These are phyloP conservation scores for Therioaphis trifolii DNA, from an alignment of 2,888 invertebrate genomes.

Conservation along the genomic window DNA sequence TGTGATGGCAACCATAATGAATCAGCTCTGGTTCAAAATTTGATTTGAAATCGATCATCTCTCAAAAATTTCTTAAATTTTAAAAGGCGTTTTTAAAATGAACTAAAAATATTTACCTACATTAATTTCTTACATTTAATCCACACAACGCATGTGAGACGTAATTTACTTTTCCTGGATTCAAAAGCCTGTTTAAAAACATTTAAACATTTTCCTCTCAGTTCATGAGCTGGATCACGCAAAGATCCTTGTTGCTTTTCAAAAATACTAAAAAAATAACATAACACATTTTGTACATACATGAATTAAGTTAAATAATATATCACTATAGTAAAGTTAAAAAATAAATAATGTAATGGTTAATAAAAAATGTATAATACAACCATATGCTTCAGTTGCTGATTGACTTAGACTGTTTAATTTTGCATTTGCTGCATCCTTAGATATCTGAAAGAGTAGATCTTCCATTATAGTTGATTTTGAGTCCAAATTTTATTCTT, in stretches of 20 bases:
- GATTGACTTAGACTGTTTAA: conserved; percentile 80
- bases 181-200: conserved; percentile 89
- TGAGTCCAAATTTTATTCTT: neutral
- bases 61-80: conserved; percentile 82
- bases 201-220: conserved; percentile 84
- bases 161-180: conserved; percentile 85
- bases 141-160: conserved; percentile 86
- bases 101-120: conserved; percentile 68
- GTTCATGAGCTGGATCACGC: conserved; percentile 84
- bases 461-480: conserved; percentile 79
- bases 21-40: conserved; percentile 90
- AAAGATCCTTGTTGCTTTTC: conserved; percentile 81
- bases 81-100: neutral
- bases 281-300: neutral
- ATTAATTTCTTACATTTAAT: conserved; percentile 91
- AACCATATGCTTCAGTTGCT: conserved; percentile 89
- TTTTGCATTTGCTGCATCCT: conserved; percentile 86
- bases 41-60: conserved; percentile 91
- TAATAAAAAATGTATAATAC: conserved; percentile 66
- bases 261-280: conserved; percentile 78
- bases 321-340: too few relatives aligned
- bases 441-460: conserved; percentile 83
- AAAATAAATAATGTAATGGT: neutral
- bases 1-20: conserved; percentile 93
- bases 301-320: neutral